These are phyloP conservation scores for Cepaea nemoralis DNA, from an alignment of 1,140 invertebrate species.

Conservation along the genomic window DNA sequence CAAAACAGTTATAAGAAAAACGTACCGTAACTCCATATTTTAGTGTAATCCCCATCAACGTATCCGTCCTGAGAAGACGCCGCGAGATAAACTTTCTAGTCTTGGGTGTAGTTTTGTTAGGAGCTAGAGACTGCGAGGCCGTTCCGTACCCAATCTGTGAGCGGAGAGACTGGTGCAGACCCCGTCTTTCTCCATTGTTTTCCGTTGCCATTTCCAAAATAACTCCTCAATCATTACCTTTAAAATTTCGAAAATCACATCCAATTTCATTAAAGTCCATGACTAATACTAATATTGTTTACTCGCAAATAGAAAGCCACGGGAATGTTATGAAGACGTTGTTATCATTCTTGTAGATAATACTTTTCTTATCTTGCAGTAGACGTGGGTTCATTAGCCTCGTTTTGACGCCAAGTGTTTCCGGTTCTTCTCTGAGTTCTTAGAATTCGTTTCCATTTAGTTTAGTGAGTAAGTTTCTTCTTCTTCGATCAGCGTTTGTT, in stretches of 20 bases:
- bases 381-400: background rate
- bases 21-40: slow-evolving; percentile 31
- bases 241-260: background rate
- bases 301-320: too few species aligned
- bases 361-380: too few species aligned
- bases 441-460: too few species aligned
- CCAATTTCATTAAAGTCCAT: too few species aligned
- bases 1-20: too few species aligned
- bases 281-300: background rate
- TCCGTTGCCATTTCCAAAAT: background rate
- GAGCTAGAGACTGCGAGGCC: background rate
- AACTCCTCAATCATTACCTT: background rate
- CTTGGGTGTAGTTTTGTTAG: background rate
- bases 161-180: background rate
- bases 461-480: too few species aligned
- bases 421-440: background rate
- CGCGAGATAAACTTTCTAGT: slow-evolving; percentile 8
- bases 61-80: background rate
- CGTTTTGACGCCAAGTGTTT: background rate
- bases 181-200: slow-evolving; percentile 14
- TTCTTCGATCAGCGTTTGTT: too few species aligned
- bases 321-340: too few species aligned
- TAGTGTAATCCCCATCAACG: slow-evolving; percentile 18
- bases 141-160: slow-evolving; percentile 21
- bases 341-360: too few species aligned